Evolutionary conservation across 2,113 vertebrate genomes (phyloP).

Genomic region (Elgaria multicarinata): DNA sequence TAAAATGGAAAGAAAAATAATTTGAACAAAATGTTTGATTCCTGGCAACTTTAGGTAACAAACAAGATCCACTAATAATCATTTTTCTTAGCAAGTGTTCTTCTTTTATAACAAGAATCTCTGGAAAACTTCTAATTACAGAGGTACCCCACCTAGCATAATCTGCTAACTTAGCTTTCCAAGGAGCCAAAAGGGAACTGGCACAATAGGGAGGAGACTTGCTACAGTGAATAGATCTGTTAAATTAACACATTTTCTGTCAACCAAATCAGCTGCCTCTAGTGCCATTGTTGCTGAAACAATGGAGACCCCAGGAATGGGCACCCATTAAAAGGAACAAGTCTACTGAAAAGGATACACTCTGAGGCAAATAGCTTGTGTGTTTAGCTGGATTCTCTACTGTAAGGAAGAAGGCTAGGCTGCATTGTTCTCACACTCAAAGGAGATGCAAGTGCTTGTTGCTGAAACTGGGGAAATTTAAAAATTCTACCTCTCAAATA

Average conservation of each 20-base stretch:
- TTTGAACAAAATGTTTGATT: not conserved
- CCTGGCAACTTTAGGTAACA: conserved; percentile 14
- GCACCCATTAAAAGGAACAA: conserved; percentile 77
- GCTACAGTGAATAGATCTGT: conserved; percentile 77
- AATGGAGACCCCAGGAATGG: conserved; percentile 74
- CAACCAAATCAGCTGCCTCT: conserved; percentile 79
- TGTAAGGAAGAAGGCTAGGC: conserved; percentile 69
- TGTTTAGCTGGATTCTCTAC: conserved; percentile 73
- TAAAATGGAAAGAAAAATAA: not conserved
- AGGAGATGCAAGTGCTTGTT: conserved; percentile 75
- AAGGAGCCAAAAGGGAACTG: conserved; percentile 69
- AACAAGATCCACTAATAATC: conserved; percentile 38
- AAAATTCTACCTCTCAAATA: conserved; percentile 33
- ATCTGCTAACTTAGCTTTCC: conserved; percentile 62
- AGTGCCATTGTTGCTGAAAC: conserved; percentile 76
- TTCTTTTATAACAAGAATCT: conserved; percentile 66
- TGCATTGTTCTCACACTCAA: conserved; percentile 72
- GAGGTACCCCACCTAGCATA: conserved; percentile 69
- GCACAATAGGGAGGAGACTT: conserved; percentile 69
- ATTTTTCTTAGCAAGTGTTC: conserved; percentile 65
- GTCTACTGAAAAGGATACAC: conserved; percentile 70
- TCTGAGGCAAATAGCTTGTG: conserved; percentile 71
- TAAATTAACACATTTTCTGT: conserved; percentile 82
- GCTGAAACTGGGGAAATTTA: conserved; percentile 58
- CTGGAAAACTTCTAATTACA: conserved; percentile 68